A percentile compares a stretch with the other conserved stretches of the same genome.
Evolutionary conservation across 2,888 invertebrate species (phyloP).

Genomic region (Metallyticus violacea): DNA sequence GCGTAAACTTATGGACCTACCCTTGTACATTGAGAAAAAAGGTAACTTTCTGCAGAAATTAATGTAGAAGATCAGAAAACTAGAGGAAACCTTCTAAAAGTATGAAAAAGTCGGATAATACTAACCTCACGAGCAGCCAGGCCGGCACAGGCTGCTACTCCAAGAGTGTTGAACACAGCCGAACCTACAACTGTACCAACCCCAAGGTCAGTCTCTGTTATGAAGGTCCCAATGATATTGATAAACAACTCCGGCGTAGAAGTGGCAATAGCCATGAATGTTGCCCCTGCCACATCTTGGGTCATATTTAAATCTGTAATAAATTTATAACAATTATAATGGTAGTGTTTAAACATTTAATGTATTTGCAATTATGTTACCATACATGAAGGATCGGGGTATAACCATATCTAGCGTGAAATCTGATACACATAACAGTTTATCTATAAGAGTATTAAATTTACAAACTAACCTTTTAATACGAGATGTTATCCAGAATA

Average conservation of each 20-base stretch:
- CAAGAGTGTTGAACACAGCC: constrained; percentile 82
- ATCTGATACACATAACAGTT: no score
- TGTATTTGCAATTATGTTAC: no score
- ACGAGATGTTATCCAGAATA: no score
- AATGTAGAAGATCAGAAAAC: background rate
- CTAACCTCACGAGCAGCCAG: constrained; percentile 68
- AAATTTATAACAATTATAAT: background rate
- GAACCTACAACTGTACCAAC: constrained; percentile 86
- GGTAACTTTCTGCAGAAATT: background rate
- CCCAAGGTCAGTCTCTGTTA: constrained; percentile 80
- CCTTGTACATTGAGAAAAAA: no score
- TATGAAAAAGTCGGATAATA: background rate
- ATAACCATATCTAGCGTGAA: no score
- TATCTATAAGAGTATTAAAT: no score
- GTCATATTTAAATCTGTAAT: constrained; percentile 43
- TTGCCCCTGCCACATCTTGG: constrained; percentile 92
- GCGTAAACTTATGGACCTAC: no score
- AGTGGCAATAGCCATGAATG: constrained; percentile 94
- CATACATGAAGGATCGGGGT: no score
- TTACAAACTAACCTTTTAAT: no score
- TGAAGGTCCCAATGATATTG: constrained; percentile 82
- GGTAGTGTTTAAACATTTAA: background rate
- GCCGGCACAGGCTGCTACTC: constrained; percentile 78
- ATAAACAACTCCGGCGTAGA: constrained; percentile 93
- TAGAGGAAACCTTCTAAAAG: no score